Percentiles rank a stretch among this genome's conserved stretches.
Evolutionary conservation across 92 coral and sea anemone genomes (phyloP).

Genomic region (Heliopora coerulea): DNA sequence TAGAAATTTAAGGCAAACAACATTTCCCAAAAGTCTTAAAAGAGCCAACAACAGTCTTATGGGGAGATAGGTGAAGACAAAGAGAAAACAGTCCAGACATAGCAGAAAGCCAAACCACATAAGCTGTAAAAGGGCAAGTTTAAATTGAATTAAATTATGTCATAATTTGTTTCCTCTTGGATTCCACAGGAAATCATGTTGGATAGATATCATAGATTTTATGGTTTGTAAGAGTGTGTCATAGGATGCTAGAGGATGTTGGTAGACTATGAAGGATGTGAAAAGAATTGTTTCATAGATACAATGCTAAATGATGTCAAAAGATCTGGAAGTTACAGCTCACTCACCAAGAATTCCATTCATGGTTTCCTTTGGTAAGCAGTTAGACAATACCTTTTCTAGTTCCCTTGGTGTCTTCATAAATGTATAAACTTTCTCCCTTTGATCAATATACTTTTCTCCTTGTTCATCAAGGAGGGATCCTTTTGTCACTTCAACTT

Average conservation of each 20-base stretch:
- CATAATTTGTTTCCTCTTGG: not conserved
- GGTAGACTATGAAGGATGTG: too few species aligned
- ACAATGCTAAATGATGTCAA: too few species aligned
- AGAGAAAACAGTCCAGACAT: slow-evolving; percentile 91
- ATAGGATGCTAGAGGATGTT: too few species aligned
- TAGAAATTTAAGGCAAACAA: slow-evolving; percentile 34
- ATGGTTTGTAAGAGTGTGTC: too few species aligned
- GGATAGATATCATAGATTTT: too few species aligned
- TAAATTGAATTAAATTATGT: not conserved
- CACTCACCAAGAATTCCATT: too few species aligned
- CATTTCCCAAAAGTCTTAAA: slow-evolving; percentile 57
- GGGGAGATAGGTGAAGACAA: slow-evolving; percentile 93
- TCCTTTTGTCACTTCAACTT: slow-evolving; percentile 86
- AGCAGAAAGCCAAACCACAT: slow-evolving; percentile 98
- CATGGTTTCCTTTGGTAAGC: too few species aligned
- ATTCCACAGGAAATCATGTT: too few species aligned
- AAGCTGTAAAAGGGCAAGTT: slow-evolving; percentile 56
- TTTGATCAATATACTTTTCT: slow-evolving; percentile 81
- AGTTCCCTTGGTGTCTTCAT: slow-evolving; percentile 96
- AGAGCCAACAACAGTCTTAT: slow-evolving; percentile 74
- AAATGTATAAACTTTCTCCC: slow-evolving; percentile 84
- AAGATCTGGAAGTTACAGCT: too few species aligned
- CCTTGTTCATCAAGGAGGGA: slow-evolving; percentile 86
- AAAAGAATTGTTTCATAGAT: too few species aligned
- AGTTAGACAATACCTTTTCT: slow-evolving; percentile 98